phyloP scores from a whole-genome alignment of 2,888 invertebrate genomes.

The Acleris sparsana region DNA sequence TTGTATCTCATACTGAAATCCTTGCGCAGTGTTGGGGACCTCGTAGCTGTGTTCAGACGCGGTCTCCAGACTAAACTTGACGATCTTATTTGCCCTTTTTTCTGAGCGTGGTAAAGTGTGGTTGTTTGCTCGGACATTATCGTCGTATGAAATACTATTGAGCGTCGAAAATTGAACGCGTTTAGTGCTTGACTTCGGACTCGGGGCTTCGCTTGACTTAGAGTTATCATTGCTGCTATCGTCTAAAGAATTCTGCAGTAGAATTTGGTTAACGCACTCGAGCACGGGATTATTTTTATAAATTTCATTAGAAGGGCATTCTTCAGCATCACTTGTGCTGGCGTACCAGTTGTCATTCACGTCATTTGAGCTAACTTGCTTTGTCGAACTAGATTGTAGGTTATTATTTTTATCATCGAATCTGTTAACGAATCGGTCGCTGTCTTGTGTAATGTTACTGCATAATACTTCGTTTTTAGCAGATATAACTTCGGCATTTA shows the following conservation, averaged over 20 bases:
- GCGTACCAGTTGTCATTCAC: conserved; percentile 91
- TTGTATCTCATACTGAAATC: conserved; percentile 82
- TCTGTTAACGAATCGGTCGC: conserved; percentile 58
- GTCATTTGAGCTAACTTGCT: conserved; percentile 66
- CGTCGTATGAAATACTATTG: conserved; percentile 84
- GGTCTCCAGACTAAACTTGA: conserved; percentile 79
- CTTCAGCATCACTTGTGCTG: conserved; percentile 90
- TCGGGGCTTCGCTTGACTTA: conserved; percentile 75
- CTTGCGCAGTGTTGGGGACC: conserved; percentile 82
- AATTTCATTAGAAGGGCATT: conserved; percentile 86
- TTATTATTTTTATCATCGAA: conserved; percentile 72
- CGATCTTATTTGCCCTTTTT: conserved; percentile 78
- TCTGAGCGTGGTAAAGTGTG: conserved; percentile 73
- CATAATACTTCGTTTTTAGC: conserved; percentile 77
- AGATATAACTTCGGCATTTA: conserved; percentile 65
- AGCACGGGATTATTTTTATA: conserved; percentile 92
- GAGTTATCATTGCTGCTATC: conserved; percentile 81
- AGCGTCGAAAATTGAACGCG: conserved; percentile 86
- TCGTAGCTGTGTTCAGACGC: conserved; percentile 85
- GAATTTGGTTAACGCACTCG: conserved; percentile 93
- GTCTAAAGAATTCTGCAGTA: conserved; percentile 88
- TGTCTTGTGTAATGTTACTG: conserved; percentile 63
- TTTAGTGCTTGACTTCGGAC: conserved; percentile 78
- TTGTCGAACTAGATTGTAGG: conserved; percentile 55
- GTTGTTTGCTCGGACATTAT: conserved; percentile 66